These are phyloP conservation scores for Setophaga petechia DNA, from an alignment of 2,113 vertebrate genomes.

Conservation along the genomic window DNA sequence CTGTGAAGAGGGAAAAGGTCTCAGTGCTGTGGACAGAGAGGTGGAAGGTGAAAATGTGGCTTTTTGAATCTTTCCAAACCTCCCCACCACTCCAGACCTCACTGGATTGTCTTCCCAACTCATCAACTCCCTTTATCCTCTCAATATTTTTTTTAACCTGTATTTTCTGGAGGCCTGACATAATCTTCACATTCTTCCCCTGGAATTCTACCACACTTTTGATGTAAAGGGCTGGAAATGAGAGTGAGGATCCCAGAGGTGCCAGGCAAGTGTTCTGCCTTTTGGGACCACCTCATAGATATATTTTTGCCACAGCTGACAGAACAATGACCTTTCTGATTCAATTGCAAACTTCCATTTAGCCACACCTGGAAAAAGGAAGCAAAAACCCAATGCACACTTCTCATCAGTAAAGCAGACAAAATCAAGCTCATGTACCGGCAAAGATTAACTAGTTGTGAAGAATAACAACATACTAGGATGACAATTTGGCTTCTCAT, in stretches of 20 bases:
- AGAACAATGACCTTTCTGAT: neutral
- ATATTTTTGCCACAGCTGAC: neutral
- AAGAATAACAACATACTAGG: neutral
- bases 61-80: neutral
- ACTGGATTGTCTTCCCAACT: neutral
- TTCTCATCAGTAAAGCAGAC: neutral
- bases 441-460: neutral
- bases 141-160: neutral
- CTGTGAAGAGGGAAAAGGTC: neutral
- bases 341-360: neutral
- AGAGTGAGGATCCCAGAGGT: neutral
- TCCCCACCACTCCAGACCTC: neutral
- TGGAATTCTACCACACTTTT: neutral
- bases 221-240: neutral
- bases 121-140: rapidly evolving
- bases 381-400: rapidly evolving
- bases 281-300: neutral
- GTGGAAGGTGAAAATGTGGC: neutral
- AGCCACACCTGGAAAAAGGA: neutral
- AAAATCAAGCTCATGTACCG: neutral
- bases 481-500: neutral
- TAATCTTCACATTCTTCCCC: neutral
- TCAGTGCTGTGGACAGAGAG: neutral
- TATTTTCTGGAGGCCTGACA: neutral
- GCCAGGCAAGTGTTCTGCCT: neutral